These are phyloP conservation scores for Drymodes brunneopygia DNA, from an alignment of 2,113 vertebrate genomes.

Conservation along the genomic window DNA sequence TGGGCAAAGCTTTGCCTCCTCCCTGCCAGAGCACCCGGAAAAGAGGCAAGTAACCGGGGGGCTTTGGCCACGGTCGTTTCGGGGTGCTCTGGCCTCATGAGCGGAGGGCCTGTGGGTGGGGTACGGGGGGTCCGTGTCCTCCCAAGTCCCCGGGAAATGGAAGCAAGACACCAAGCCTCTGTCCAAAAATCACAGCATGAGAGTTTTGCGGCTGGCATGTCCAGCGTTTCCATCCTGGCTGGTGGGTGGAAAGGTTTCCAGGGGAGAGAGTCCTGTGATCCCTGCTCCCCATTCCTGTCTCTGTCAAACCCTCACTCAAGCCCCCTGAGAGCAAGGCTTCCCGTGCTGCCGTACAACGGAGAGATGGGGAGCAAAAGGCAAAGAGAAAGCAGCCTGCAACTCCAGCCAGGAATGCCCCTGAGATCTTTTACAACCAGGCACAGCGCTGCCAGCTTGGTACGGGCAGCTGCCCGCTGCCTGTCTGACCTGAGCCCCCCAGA, in stretches of 20 bases:
- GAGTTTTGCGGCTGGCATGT: neutral
- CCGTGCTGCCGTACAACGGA: rapidly evolving
- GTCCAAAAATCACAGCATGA: neutral
- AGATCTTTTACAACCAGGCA: neutral
- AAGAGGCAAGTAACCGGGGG: neutral
- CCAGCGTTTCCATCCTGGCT: rapidly evolving
- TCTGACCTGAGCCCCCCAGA: neutral
- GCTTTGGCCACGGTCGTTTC: rapidly evolving
- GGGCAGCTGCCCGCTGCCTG: neutral
- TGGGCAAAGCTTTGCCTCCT: neutral
- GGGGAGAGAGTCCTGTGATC: neutral
- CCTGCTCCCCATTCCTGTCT: neutral
- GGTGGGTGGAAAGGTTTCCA: neutral
- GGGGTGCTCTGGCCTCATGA: neutral
- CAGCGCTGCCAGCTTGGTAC: rapidly evolving
- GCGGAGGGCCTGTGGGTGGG: no score
- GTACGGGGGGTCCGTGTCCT: neutral
- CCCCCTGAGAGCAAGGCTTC: neutral
- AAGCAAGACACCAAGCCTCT: neutral
- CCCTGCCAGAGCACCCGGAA: rapidly evolving
- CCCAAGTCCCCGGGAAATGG: neutral
- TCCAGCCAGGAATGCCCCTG: neutral
- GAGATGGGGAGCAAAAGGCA: neutral
- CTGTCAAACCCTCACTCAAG: neutral
- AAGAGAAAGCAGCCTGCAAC: neutral